Evolutionary conservation across 2,888 invertebrate species (phyloP), one percentile per base, ranked within the genome.

Genomic region (Leptarthrus brevirostris): DNA sequence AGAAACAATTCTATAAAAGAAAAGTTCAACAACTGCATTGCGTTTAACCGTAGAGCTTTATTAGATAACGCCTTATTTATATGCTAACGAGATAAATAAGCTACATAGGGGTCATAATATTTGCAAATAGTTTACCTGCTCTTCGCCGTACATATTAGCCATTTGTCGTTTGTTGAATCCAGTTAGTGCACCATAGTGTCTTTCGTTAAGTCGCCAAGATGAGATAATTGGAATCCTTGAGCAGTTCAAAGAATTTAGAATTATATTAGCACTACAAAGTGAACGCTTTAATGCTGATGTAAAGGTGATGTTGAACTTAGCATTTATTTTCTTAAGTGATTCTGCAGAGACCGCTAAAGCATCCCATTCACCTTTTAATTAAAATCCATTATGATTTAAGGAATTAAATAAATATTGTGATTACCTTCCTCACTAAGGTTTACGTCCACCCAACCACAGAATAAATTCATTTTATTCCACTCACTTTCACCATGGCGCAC

Each of bases 131-230:
- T 30, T 69, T 80, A 91, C 93, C 86, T 94, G 93, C 18, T 91
- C 91, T 81, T 94, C 94, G 8, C 95, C 95, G 83, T 93, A 95
- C 81, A 94, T 94, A 61, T 91, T 91, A 22, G 94, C 94, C 3
- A 95, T 95, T 85, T 95, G 94, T 0, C 92, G 90, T 84, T 95
- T 95, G 81, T 95, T 93, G 76, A 95, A 87, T n/a, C 95, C 95
- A 53, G 95, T 95, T 3, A 95, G 87, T 20, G 92, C 93, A 74
- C 95, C 95, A 79, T 95, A 95, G 82, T 95, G 95, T 77, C 95
- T 90, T 83, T 95, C 95, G 80, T 95, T 95, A 8, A 95, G 85
- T 8, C 95, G 88, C 95, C 95, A 95, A 1, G 93, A 92, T 83
- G 92, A 92, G 16, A 88, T 83, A 18, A 92, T 86, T 0, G 92